phyloP scores from a whole-genome alignment of 2,888 invertebrate species.

The Loripinus fragilis region DNA sequence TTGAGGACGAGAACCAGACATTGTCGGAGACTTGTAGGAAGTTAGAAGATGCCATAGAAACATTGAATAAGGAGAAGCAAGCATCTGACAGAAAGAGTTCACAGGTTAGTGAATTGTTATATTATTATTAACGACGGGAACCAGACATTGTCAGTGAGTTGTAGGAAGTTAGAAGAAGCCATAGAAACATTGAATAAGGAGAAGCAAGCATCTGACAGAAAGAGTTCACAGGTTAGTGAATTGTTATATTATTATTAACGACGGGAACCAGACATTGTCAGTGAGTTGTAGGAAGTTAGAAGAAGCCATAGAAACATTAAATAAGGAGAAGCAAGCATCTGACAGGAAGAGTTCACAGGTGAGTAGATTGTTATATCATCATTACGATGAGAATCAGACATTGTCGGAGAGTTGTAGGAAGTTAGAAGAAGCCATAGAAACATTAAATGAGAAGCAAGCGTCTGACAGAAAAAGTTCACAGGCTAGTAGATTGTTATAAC shows the following conservation, averaged over 20 bases:
- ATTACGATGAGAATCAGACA: conserved; percentile 66
- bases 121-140: conserved; percentile 70
- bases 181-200: conserved; percentile 82
- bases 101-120: conserved; percentile 70
- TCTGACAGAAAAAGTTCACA: conserved; percentile 78
- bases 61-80: conserved; percentile 79
- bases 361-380: conserved; percentile 49
- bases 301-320: conserved; percentile 81
- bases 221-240: conserved; percentile 74
- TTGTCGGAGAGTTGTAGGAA: conserved; percentile 62
- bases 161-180: conserved; percentile 55
- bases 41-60: conserved; percentile 80
- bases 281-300: conserved; percentile 63
- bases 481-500: conserved; percentile 65
- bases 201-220: conserved; percentile 79
- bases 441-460: conserved; percentile 77
- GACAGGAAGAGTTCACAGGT: conserved; percentile 80
- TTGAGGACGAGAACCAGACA: conserved; percentile 67
- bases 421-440: conserved; percentile 80
- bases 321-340: conserved; percentile 77
- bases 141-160: conserved; percentile 61
- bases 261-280: conserved; percentile 63
- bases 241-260: conserved; percentile 65
- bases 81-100: conserved; percentile 76
- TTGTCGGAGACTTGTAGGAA: conserved; percentile 62